phyloP scores from a whole-genome alignment of 2,113 vertebrate genomes.

The Hippopotamus amphibius region DNA sequence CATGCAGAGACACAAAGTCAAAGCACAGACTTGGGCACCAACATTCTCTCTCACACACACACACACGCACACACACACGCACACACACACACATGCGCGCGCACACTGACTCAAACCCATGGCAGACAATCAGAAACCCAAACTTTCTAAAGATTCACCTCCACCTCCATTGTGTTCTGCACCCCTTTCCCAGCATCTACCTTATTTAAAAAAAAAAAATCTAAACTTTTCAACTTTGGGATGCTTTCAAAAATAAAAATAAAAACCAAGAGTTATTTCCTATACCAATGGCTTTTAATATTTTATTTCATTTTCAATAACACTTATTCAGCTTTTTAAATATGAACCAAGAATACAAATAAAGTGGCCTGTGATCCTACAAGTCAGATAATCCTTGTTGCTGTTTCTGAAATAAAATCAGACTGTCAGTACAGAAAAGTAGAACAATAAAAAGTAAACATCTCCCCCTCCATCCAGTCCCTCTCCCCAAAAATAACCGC shows the following conservation, averaged over 20 bases:
- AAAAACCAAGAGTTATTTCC: background rate
- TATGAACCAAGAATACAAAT: background rate
- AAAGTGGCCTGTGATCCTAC: background rate
- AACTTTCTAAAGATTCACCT: background rate
- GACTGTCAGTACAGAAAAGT: background rate
- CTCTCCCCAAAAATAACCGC: background rate
- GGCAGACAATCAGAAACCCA: background rate
- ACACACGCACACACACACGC: background rate
- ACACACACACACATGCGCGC: background rate
- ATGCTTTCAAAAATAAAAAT: background rate
- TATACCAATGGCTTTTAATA: background rate
- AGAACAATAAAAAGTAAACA: background rate
- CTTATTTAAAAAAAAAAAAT: background rate
- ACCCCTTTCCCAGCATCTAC: background rate
- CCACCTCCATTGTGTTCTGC: background rate
- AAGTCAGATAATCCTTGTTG: background rate
- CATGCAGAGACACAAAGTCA: constrained; percentile 40
- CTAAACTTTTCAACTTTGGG: background rate
- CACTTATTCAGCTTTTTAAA: background rate
- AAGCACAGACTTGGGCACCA: background rate
- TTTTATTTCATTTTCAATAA: background rate
- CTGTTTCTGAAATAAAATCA: constrained; percentile 7
- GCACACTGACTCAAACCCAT: background rate
- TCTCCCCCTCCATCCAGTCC: too few species aligned
- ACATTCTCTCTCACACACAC: background rate